Percentiles rank a stretch among this genome's conserved stretches.
Evolutionary conservation across 2,888 invertebrate genomes (phyloP).

Genomic region (Acanthoscelides obtectus): DNA sequence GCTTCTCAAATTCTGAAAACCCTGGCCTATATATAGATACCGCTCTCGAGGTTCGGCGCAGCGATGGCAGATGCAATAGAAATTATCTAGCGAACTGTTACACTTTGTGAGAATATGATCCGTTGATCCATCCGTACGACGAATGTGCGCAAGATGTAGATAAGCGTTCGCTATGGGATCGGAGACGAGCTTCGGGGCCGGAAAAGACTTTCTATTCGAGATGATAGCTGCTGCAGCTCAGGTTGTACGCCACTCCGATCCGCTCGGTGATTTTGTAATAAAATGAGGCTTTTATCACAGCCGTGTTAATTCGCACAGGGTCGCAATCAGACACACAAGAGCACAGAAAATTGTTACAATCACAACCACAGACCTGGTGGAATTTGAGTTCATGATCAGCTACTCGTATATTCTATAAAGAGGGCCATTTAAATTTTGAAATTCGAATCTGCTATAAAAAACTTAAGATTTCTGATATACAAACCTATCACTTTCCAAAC

Average conservation of each 20-base stretch:
- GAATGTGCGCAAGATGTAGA: conserved; percentile 7
- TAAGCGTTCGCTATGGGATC: neutral
- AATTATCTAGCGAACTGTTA: neutral
- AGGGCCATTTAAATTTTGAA: no score
- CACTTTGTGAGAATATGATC: neutral
- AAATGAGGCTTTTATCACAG: conserved; percentile 13
- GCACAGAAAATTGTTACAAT: no score
- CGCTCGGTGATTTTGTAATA: conserved; percentile 12
- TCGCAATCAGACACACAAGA: neutral
- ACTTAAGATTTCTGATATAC: no score
- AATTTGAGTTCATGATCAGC: no score
- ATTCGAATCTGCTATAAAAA: no score
- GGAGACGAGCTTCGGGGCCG: conserved; percentile 14
- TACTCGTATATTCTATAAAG: no score
- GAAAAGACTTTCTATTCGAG: conserved; percentile 24
- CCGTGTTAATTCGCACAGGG: neutral
- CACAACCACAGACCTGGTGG: no score
- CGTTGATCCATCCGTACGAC: neutral
- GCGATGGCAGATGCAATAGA: neutral
- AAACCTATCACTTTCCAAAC: no score
- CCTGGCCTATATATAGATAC: no score
- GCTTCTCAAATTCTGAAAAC: no score
- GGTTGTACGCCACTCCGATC: no score
- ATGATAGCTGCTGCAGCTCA: conserved; percentile 5
- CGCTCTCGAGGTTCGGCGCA: neutral